Conservation (phyloP, 2,888 invertebrate species). For the Saturnia pavonia region DNA sequence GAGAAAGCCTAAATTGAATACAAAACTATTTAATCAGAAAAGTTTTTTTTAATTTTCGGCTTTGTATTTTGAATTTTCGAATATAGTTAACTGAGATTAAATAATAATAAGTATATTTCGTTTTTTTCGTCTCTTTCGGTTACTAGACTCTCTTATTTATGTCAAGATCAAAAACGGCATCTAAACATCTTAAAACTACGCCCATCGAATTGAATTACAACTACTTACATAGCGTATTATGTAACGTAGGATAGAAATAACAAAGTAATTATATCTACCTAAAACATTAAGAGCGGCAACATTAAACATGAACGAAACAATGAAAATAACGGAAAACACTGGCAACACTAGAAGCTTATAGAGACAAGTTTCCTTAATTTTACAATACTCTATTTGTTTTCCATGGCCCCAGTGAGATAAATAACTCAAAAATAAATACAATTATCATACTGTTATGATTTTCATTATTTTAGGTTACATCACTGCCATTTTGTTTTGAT, state of each 20-base stretch:
- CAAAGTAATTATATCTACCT: conserved; percentile 16
- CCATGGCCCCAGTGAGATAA: conserved; percentile 5
- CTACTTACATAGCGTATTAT: conserved; percentile 5
- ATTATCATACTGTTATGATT: neutral
- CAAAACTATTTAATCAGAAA: no score
- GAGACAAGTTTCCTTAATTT: conserved; percentile 12
- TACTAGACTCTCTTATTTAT: neutral
- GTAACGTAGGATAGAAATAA: conserved; percentile 13
- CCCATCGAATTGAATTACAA: neutral
- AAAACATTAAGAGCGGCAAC: conserved; percentile 24
- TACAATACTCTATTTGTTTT: conserved; percentile 11
- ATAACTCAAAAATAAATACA: neutral
- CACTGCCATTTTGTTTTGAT: neutral
- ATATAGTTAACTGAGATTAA: no score
- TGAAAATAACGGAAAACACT: conserved; percentile 12
- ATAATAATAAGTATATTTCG: neutral
- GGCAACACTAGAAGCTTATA: conserved; percentile 23
- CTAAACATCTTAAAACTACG: neutral
- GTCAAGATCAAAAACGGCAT: neutral
- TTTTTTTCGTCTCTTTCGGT: neutral
- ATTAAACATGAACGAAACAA: conserved; percentile 23
- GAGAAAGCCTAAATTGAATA: neutral
- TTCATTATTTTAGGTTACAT: neutral
- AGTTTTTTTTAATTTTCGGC: no score
- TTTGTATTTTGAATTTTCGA: no score